Evolutionary conservation across 2,888 invertebrate genomes (phyloP).

Genomic region (Meandrusa payeni): DNA sequence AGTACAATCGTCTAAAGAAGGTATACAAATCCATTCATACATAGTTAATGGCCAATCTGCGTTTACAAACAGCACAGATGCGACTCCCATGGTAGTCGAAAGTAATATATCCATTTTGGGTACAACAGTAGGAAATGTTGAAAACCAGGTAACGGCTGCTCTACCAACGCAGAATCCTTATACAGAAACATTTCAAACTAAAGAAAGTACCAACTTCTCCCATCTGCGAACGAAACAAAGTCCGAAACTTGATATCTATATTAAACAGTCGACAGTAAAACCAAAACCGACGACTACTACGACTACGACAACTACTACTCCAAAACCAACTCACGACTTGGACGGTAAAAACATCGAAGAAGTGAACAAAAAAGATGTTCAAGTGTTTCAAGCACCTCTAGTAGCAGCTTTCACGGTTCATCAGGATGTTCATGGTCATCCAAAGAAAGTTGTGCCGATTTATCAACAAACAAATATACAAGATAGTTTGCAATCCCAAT

Average conservation of each 20-base stretch:
- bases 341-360: constrained; percentile 85
- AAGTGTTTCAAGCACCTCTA: constrained; percentile 90
- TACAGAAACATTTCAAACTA: constrained; percentile 66
- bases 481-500: constrained; percentile 38
- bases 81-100: constrained; percentile 55
- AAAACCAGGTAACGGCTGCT: constrained; percentile 61
- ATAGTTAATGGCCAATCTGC: constrained; percentile 72
- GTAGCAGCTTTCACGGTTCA: constrained; percentile 93
- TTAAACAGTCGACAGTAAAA: constrained; percentile 34
- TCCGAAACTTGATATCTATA: constrained; percentile 37
- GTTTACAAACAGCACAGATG: constrained; percentile 53
- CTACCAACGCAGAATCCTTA: constrained; percentile 62
- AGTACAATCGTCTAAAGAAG: constrained; percentile 44
- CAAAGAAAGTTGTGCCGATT: constrained; percentile 89
- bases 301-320: constrained; percentile 81
- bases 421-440: constrained; percentile 88
- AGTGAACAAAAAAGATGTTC: constrained; percentile 85
- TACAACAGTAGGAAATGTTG: constrained; percentile 71
- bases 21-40: constrained; percentile 81
- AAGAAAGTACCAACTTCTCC: constrained; percentile 54
- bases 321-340: constrained; percentile 84
- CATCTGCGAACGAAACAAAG: constrained; percentile 65
- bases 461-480: constrained; percentile 70
- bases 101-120: constrained; percentile 66
- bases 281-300: constrained; percentile 59